Evolutionary conservation across 2,888 invertebrate species (phyloP).

Genomic region (Omphaloscelis lunosa): DNA sequence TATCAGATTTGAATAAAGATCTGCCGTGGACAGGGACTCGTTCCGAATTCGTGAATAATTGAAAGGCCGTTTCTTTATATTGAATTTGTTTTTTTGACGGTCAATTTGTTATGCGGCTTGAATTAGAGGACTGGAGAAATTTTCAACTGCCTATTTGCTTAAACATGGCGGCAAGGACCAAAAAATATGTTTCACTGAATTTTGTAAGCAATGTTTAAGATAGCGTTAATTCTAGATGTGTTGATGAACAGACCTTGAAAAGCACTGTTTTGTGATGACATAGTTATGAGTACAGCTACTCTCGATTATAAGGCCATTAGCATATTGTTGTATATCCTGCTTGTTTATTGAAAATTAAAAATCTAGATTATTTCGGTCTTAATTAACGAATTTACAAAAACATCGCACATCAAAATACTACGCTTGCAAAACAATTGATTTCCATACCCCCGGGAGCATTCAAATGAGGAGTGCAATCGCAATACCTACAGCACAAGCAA

Average conservation of each 20-base stretch:
- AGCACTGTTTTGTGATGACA: neutral
- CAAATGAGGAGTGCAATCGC: conserved; percentile 50
- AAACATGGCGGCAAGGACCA: conserved; percentile 9
- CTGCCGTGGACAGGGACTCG: conserved; percentile 67
- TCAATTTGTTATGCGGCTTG: conserved; percentile 69
- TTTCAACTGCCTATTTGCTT: conserved; percentile 33
- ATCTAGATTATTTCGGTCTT: neutral
- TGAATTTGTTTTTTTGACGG: conserved; percentile 68
- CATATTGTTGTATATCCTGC: neutral
- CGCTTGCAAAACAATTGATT: conserved; percentile 53
- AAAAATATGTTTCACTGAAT: conserved; percentile 21
- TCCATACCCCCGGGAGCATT: conserved; percentile 46
- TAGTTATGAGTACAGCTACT: no score
- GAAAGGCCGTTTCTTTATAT: conserved; percentile 66
- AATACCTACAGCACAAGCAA: conserved; percentile 64
- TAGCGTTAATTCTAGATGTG: neutral
- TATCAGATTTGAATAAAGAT: conserved; percentile 86
- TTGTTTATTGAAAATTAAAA: neutral
- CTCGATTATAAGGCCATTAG: no score
- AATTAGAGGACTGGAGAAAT: conserved; percentile 41
- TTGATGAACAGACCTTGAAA: neutral
- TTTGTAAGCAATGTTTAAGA: neutral
- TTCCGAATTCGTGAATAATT: conserved; percentile 69
- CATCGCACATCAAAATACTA: conserved; percentile 17
- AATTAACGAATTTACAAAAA: conserved; percentile 3